A percentile compares a stretch with the other conserved stretches of the same genome.
These are phyloP conservation scores for Tolmerus cingulatus DNA, from an alignment of 2,888 invertebrate genomes.

Conservation along the genomic window DNA sequence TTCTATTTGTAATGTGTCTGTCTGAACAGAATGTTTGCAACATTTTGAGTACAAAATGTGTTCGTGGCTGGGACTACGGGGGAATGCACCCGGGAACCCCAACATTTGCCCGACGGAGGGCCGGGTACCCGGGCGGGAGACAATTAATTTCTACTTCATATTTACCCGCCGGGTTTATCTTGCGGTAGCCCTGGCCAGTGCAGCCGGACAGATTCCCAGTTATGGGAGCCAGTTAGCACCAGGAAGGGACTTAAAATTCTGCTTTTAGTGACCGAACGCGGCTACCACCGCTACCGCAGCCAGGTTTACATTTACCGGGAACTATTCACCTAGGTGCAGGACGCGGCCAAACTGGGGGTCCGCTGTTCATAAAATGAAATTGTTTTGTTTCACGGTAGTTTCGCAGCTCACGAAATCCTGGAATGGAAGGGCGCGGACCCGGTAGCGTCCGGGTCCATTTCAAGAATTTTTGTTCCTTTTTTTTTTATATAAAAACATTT, in stretches of 20 bases:
- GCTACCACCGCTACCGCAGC: background rate
- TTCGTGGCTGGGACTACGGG: background rate
- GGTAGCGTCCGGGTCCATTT: background rate
- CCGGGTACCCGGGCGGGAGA: background rate
- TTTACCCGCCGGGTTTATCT: constrained; percentile 28
- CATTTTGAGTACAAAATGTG: constrained; percentile 26
- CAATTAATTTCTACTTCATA: constrained; percentile 41
- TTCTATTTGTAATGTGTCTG: constrained; percentile 3
- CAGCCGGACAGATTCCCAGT: background rate
- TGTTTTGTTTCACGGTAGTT: constrained; percentile 18
- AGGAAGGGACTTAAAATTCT: constrained; percentile 14
- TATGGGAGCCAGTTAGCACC: background rate
- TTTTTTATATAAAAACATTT: background rate
- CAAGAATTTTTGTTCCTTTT: too few relatives aligned
- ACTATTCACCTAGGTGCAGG: constrained; percentile 10
- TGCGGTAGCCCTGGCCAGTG: background rate
- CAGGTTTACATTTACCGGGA: constrained; percentile 10
- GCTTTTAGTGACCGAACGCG: constrained; percentile 13
- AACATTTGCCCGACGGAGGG: background rate
- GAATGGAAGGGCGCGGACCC: background rate
- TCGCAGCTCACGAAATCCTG: background rate
- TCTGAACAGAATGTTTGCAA: constrained; percentile 21
- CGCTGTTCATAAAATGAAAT: constrained; percentile 12
- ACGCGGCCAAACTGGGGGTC: background rate
- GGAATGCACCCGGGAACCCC: background rate